A percentile compares a stretch with the other conserved stretches of the same genome.
These are phyloP conservation scores for Andricus grossulariae DNA, from an alignment of 1,140 invertebrate genomes.

Conservation along the genomic window DNA sequence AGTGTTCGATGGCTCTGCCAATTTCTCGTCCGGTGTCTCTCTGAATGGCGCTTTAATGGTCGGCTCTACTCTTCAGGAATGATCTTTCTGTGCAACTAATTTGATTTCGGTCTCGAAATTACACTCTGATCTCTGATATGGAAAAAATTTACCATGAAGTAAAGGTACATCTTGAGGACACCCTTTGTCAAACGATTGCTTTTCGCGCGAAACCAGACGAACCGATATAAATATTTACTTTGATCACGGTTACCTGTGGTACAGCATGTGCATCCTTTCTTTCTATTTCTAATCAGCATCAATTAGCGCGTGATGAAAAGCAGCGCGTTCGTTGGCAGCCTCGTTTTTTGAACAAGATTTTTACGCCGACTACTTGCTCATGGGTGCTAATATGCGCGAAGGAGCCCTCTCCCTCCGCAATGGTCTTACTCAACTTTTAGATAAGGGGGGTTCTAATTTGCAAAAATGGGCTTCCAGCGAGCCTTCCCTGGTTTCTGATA, in stretches of 20 bases:
- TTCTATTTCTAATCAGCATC: neutral
- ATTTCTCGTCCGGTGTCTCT: too few species aligned
- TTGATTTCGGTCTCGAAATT: conserved; percentile 19
- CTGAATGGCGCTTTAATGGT: too few species aligned
- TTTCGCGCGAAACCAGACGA: conserved; percentile 23
- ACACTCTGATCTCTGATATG: conserved; percentile 29
- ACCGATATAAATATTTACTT: too few species aligned
- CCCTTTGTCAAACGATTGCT: conserved; percentile 6
- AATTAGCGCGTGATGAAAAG: conserved; percentile 35
- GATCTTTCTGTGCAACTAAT: conserved; percentile 40
- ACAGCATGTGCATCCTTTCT: conserved; percentile 43
- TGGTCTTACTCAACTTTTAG: conserved; percentile 49
- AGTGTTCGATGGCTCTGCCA: too few species aligned
- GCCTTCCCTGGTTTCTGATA: neutral
- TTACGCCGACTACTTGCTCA: conserved; percentile 72
- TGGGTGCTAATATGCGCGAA: conserved; percentile 58
- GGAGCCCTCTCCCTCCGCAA: conserved; percentile 52
- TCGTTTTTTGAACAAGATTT: conserved; percentile 56
- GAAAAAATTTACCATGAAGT: conserved; percentile 40
- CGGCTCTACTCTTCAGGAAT: too few species aligned
- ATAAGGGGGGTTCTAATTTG: conserved; percentile 13
- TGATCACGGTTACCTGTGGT: conserved; percentile 57
- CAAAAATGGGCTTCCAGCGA: conserved; percentile 59
- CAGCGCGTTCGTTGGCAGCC: conserved; percentile 46
- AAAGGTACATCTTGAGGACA: conserved; percentile 1